phyloP scores from a whole-genome alignment of 2,113 vertebrate species.

The Physeter macrocephalus region DNA sequence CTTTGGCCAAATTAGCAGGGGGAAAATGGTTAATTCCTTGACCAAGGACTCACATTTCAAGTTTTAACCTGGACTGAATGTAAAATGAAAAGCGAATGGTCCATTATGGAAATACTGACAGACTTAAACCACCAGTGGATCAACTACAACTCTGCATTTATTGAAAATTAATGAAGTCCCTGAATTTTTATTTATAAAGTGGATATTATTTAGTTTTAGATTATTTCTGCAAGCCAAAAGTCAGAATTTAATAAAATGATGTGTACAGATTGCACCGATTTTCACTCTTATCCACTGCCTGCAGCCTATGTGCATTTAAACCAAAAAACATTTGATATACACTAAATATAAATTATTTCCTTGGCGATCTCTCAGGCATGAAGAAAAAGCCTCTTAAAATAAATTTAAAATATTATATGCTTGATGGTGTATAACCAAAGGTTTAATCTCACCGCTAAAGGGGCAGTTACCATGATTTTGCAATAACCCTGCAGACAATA shows the following conservation, averaged over 20 bases:
- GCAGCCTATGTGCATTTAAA: slow-evolving; percentile 81
- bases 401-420: slow-evolving; percentile 87
- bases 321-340: slow-evolving; percentile 78
- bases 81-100: neutral
- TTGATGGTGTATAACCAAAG: slow-evolving; percentile 84
- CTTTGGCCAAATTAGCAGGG: neutral
- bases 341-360: slow-evolving; percentile 85
- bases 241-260: slow-evolving; percentile 80
- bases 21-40: neutral
- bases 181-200: slow-evolving; percentile 79
- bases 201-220: slow-evolving; percentile 77
- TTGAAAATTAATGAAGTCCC: slow-evolving; percentile 80
- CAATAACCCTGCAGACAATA: slow-evolving; percentile 83
- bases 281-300: slow-evolving; percentile 79
- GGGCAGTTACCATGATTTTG: slow-evolving; percentile 81
- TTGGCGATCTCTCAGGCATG: slow-evolving; percentile 82
- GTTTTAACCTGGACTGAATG: neutral
- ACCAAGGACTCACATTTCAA: neutral
- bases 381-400: slow-evolving; percentile 86
- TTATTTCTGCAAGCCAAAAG: slow-evolving; percentile 76
- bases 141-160: slow-evolving; percentile 66
- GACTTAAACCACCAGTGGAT: slow-evolving; percentile 61
- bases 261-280: slow-evolving; percentile 76
- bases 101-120: slow-evolving; percentile 57
- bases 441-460: slow-evolving; percentile 82